Base-by-base conservation (phyloP, 2,797 vertebrate species). In the Acipenser oxyrinchus region DNA sequence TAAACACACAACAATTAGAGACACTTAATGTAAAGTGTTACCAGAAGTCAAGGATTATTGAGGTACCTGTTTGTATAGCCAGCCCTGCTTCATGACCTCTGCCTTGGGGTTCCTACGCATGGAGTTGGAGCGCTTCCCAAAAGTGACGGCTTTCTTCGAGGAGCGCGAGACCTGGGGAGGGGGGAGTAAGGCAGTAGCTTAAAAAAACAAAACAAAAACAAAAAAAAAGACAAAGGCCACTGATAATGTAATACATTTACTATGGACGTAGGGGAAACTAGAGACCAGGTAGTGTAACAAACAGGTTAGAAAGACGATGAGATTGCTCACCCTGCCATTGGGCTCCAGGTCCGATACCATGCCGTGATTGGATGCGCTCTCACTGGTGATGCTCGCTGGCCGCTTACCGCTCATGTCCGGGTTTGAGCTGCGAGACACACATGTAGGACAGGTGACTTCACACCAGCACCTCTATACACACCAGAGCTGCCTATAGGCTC, bases 51-150 rank as follows among this genome's bases (percentile, higher is more conserved):
- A 64, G 18, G 53, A 23, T 62, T 48, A 48, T 18, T n/a, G 5
- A 0, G 49, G 58, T 78, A 96, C 95, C 94, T 98, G 95, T 71
- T 98, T 98, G 84, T 87, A 91, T 67, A 98, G 88, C 95, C 95
- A 98, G 52, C 95, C 95, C 0, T 91, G 90, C 74, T 91, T 95
- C 75, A 88, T 75, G 12, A 98, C 90, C 0, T 85, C 85, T 0
- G 93, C 91, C 6, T 75, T 94, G 67, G 92, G 93, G 79, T 96
- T 97, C 75, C 95, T 89, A 73, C 95, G 93, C 94, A 97, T 96
- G 15, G 94, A 97, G 81, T 98, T 96, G 62, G 95, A 95, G 51
- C 95, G 94, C 68, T 98, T 98, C 63, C 95, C 95, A 57, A 98
- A 97, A 3, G 89, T 89, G 0, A 94, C 92, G 7, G 89, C 88